Percentiles rank a stretch among this genome's conserved stretches.
Conservation (phyloP, 2,113 vertebrate genomes). For the Poecilia latipinna region DNA sequence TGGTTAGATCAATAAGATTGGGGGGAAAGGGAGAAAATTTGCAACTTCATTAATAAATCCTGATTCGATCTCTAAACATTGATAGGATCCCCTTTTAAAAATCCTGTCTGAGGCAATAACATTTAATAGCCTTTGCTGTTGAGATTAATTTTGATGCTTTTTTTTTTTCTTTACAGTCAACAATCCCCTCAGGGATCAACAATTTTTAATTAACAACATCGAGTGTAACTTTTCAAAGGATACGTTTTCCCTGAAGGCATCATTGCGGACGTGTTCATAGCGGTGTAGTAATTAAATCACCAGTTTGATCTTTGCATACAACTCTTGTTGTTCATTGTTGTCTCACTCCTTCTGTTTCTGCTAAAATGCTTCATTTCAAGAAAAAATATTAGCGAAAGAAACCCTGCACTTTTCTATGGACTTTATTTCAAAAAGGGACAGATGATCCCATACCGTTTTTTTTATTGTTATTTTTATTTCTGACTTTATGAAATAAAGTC, state of each 20-base stretch:
- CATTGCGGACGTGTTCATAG: slow-evolving; percentile 14
- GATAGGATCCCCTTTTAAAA: slow-evolving; percentile 7
- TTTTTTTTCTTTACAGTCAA: slow-evolving; percentile 35
- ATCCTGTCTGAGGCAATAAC: not conserved
- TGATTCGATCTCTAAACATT: not conserved
- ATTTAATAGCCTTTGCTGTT: slow-evolving; percentile 31
- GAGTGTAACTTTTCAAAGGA: slow-evolving; percentile 32
- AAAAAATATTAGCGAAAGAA: not conserved
- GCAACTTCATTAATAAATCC: slow-evolving; percentile 4
- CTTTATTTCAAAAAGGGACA: not conserved
- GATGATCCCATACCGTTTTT: not conserved
- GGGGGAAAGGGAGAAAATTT: not conserved
- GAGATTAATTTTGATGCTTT: slow-evolving; percentile 8
- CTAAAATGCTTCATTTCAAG: not conserved
- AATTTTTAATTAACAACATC: slow-evolving; percentile 63
- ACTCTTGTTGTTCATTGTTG: slow-evolving; percentile 18
- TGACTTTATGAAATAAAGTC: not conserved
- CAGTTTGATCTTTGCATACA: slow-evolving; percentile 38
- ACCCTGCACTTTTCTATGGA: not conserved
- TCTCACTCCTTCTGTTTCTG: slow-evolving; percentile 7
- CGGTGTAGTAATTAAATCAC: slow-evolving; percentile 39
- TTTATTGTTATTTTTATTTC: not conserved
- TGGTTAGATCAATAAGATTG: not conserved
- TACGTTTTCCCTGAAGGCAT: slow-evolving; percentile 36
- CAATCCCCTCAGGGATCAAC: slow-evolving; percentile 54